A percentile compares a stretch with the other conserved stretches of the same genome.
Evolutionary conservation across 2,888 invertebrate genomes (phyloP).

Genomic region (Catocala nupta): DNA sequence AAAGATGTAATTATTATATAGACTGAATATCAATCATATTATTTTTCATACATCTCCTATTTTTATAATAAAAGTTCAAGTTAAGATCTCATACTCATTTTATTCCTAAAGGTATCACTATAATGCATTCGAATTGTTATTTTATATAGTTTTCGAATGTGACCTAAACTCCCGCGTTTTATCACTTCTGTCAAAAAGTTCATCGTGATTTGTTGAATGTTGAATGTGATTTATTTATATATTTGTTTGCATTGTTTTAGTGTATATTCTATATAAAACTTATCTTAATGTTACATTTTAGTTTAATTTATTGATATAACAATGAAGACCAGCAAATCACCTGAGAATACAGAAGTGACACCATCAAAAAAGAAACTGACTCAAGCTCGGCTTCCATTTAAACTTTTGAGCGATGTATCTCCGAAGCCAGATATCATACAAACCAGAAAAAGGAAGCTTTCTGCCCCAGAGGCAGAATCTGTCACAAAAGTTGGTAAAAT

Average conservation of each 20-base stretch:
- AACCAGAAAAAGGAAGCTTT: conserved; percentile 81
- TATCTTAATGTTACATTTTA: conserved; percentile 43
- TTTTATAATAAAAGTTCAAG: too few relatives aligned
- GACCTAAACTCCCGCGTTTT: conserved; percentile 75
- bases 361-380: conserved; percentile 87
- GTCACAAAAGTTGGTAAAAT: conserved; percentile 77
- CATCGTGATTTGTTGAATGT: conserved; percentile 57
- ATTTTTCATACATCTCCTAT: too few relatives aligned
- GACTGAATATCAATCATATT: too few relatives aligned
- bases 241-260: conserved; percentile 30
- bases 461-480: conserved; percentile 69
- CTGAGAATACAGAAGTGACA: conserved; percentile 72
- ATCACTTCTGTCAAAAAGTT: conserved; percentile 66
- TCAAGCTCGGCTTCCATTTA: conserved; percentile 89
- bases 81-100: too few relatives aligned
- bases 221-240: conserved; percentile 52
- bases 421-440: conserved; percentile 66
- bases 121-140: neutral
- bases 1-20: too few relatives aligned
- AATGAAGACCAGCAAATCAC: conserved; percentile 79
- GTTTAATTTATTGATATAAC: conserved; percentile 43
- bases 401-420: conserved; percentile 80
- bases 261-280: conserved; percentile 22
- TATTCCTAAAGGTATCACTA: too few relatives aligned
- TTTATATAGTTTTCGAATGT: conserved; percentile 34